phyloP scores from a whole-genome alignment of 2,888 invertebrate species.

The Aelia acuminata region DNA sequence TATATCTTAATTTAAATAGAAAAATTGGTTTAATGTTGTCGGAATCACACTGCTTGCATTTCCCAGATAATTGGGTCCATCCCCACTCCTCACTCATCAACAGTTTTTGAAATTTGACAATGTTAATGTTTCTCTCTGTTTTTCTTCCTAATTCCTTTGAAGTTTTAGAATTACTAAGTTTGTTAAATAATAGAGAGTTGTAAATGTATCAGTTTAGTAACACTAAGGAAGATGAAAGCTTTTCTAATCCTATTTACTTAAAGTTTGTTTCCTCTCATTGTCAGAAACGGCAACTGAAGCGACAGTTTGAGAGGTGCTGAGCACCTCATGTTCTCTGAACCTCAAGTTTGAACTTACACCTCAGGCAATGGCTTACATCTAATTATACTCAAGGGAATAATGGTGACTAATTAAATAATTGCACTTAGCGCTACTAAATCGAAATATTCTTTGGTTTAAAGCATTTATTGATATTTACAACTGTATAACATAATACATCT shows the following conservation, averaged over 20 bases:
- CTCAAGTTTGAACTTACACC: not conserved
- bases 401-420: not conserved
- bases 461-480: too few species aligned
- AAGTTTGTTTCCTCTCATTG: slow-evolving; percentile 30
- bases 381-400: not conserved
- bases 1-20: too few species aligned
- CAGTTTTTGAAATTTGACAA: too few species aligned
- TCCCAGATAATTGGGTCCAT: too few species aligned
- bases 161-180: not conserved
- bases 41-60: too few species aligned
- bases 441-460: not conserved
- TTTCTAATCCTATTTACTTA: slow-evolving; percentile 32
- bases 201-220: not conserved
- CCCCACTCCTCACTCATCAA: too few species aligned
- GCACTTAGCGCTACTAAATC: not conserved
- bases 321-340: not conserved
- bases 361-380: not conserved
- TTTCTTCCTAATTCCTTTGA: too few species aligned
- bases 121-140: too few species aligned
- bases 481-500: too few species aligned
- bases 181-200: not conserved
- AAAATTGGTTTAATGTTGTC: too few species aligned
- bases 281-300: not conserved
- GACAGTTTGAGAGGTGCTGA: not conserved
- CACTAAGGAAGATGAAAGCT: not conserved